Evolutionary conservation across 2,113 vertebrate species (phyloP).

Genomic region (Eublepharis macularius): DNA sequence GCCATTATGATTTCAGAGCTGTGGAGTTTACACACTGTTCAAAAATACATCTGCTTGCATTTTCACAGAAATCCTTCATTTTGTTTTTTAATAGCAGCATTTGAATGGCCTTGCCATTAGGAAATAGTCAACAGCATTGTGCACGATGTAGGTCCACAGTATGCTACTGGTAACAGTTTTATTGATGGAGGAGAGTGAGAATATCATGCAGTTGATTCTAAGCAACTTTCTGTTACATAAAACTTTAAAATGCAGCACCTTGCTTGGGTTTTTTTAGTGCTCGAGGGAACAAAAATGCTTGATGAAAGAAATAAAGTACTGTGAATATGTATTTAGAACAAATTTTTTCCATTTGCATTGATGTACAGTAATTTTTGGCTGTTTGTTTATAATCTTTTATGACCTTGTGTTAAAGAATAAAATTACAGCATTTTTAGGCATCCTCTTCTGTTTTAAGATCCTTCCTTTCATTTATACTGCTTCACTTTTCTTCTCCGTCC

Average conservation of each 20-base stretch:
- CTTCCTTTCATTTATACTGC: not conserved
- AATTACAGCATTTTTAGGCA: slow-evolving; percentile 27
- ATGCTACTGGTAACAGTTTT: slow-evolving; percentile 9
- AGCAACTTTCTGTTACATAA: slow-evolving; percentile 15
- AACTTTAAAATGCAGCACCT: not conserved
- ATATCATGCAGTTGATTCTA: not conserved
- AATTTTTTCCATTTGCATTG: slow-evolving; percentile 8
- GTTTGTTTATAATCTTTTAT: slow-evolving; percentile 9
- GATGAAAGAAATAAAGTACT: slow-evolving; percentile 15
- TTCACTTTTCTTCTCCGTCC: not conserved
- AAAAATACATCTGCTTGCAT: slow-evolving; percentile 46
- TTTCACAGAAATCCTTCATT: slow-evolving; percentile 17
- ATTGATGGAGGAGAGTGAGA: not conserved
- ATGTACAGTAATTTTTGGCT: not conserved
- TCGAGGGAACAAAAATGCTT: not conserved
- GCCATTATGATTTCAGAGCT: slow-evolving; percentile 48
- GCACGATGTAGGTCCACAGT: not conserved
- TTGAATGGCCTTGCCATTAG: slow-evolving; percentile 3
- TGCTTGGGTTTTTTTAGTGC: not conserved
- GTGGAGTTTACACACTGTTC: slow-evolving; percentile 41
- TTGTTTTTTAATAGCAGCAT: slow-evolving; percentile 23
- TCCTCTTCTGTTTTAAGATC: not conserved
- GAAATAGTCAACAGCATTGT: slow-evolving; percentile 13
- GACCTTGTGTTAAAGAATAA: slow-evolving; percentile 16
- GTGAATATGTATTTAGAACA: slow-evolving; percentile 11